Percentiles rank a stretch among this genome's conserved stretches.
phyloP scores from a whole-genome alignment of 2,888 invertebrate species.

The Shargacucullia verbasci region DNA sequence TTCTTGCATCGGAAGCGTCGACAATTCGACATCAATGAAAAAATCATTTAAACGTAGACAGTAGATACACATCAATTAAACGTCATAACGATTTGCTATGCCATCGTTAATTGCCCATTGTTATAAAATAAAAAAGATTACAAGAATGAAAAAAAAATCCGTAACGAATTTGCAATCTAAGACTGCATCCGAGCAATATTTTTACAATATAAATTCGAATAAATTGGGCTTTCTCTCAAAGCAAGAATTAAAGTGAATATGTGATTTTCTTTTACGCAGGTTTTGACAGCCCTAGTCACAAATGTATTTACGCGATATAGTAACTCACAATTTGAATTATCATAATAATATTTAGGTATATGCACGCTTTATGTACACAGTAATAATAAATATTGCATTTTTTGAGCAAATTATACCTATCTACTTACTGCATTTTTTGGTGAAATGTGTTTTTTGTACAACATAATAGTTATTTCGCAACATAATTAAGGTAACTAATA shows the following conservation, averaged over 20 bases:
- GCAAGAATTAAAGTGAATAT: neutral
- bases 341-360: constrained; percentile 27
- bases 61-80: neutral
- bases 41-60: neutral
- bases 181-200: neutral
- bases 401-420: no score
- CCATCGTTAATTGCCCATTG: neutral
- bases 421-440: no score
- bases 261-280: neutral
- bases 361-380: neutral
- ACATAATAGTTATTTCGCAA: no score
- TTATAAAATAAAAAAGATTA: neutral
- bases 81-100: neutral
- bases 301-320: constrained; percentile 35
- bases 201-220: neutral
- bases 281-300: constrained; percentile 27
- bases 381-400: no score
- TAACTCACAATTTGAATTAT: constrained; percentile 21
- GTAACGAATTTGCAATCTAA: neutral
- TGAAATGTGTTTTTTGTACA: no score
- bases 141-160: neutral
- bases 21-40: no score
- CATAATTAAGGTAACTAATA: no score
- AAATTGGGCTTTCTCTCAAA: neutral
- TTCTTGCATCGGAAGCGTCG: no score